These are phyloP conservation scores for Cylloceria caligata DNA, from an alignment of 2,888 invertebrate genomes.

Conservation along the genomic window DNA sequence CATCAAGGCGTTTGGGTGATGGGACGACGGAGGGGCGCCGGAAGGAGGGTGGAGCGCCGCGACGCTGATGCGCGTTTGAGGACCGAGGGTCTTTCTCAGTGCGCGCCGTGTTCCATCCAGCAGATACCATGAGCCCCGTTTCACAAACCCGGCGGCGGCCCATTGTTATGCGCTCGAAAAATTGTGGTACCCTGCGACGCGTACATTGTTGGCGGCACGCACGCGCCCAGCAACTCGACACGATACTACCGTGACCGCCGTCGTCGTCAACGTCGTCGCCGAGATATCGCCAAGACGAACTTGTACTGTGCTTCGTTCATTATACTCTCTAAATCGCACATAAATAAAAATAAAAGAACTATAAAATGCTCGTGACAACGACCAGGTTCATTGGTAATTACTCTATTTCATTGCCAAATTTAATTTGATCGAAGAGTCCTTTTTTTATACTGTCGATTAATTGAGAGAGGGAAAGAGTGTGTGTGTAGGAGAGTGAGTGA, in stretches of 20 bases:
- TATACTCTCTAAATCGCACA: constrained; percentile 21
- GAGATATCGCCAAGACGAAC: constrained; percentile 7
- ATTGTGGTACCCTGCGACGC: constrained; percentile 68
- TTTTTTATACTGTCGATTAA: constrained; percentile 12
- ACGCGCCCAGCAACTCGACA: constrained; percentile 71
- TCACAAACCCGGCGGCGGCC: constrained; percentile 75
- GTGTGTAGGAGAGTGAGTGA: neutral
- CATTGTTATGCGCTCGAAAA: constrained; percentile 80
- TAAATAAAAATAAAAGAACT: neutral
- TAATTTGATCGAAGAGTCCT: constrained; percentile 26
- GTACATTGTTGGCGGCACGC: constrained; percentile 79
- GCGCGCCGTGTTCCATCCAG: constrained; percentile 67
- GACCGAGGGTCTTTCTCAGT: constrained; percentile 64
- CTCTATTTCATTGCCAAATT: constrained; percentile 11
- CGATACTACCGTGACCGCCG: constrained; percentile 40
- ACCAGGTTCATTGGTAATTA: constrained; percentile 4
- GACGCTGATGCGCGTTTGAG: constrained; percentile 50
- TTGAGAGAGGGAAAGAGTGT: neutral
- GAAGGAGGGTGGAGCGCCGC: constrained; percentile 60
- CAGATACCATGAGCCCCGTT: constrained; percentile 77
- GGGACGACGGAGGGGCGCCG: constrained; percentile 46
- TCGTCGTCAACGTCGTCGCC: constrained; percentile 17
- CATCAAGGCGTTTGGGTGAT: neutral
- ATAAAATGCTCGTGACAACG: constrained; percentile 36
- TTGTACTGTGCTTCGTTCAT: constrained; percentile 27